phyloP scores from a whole-genome alignment of 2,113 vertebrate genomes.

The Hypanus sabinus region DNA sequence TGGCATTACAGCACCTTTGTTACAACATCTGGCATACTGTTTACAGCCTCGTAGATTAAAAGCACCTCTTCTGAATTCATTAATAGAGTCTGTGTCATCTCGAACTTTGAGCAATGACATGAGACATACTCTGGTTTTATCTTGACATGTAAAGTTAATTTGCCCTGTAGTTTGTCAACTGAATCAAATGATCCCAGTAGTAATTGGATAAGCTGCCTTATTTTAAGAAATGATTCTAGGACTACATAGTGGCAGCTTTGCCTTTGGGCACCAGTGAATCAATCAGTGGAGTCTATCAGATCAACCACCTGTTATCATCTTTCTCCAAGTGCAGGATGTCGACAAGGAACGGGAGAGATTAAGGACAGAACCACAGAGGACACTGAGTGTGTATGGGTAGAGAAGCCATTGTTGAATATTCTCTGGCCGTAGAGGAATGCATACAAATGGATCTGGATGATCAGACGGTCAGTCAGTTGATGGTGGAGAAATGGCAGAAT shows the following conservation, averaged over 20 bases:
- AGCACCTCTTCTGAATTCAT: background rate
- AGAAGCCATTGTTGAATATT: no score
- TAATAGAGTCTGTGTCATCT: background rate
- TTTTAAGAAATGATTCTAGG: background rate
- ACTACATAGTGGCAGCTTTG: background rate
- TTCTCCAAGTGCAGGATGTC: no score
- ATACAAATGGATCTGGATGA: no score
- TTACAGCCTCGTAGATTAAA: constrained; percentile 39
- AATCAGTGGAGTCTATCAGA: background rate
- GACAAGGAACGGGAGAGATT: no score
- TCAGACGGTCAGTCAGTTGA: no score
- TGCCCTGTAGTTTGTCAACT: background rate
- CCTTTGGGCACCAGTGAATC: background rate
- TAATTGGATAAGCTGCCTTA: background rate
- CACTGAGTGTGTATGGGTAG: no score
- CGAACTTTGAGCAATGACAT: background rate
- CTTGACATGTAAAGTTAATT: background rate
- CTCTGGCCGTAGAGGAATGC: no score
- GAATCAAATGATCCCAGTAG: background rate
- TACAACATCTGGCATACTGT: constrained; percentile 42
- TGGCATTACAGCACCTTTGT: constrained; percentile 41
- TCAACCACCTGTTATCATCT: background rate
- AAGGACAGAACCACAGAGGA: no score
- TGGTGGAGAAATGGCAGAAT: no score
- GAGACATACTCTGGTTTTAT: background rate